Percentiles rank a stretch among this genome's conserved stretches.
These are phyloP conservation scores for Clarias platycephalus DNA, from an alignment of 2,797 vertebrate species.

Conservation along the genomic window DNA sequence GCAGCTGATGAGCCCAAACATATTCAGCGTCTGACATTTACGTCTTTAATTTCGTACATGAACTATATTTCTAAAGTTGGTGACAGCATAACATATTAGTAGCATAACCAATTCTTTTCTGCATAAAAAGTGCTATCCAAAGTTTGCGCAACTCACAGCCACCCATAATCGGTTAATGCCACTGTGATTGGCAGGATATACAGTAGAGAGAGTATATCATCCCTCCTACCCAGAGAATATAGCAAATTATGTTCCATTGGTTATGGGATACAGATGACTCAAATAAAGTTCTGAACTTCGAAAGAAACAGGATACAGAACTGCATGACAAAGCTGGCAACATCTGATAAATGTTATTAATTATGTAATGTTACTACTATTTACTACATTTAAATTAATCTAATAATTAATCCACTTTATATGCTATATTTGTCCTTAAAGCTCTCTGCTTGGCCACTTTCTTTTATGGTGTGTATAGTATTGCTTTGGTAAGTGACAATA, in stretches of 20 bases:
- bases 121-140: no score
- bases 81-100: background rate
- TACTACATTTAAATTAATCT: no score
- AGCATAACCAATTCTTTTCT: background rate
- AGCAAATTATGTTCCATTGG: background rate
- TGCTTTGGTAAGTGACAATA: background rate
- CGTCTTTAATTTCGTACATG: background rate
- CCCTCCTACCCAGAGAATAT: background rate
- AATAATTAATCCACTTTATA: background rate
- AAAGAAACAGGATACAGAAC: background rate
- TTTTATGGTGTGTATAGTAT: no score
- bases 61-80: background rate
- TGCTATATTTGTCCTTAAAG: background rate
- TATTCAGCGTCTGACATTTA: background rate
- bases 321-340: background rate
- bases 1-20: background rate
- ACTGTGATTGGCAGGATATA: background rate
- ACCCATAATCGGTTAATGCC: background rate
- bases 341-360: background rate
- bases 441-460: background rate
- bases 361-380: background rate
- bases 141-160: background rate
- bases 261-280: background rate
- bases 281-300: no score
- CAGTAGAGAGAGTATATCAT: background rate